Evolutionary conservation across 2,113 vertebrate species (phyloP), one percentile per base, ranked within the genome.

Genomic region (Carassius carassius): DNA sequence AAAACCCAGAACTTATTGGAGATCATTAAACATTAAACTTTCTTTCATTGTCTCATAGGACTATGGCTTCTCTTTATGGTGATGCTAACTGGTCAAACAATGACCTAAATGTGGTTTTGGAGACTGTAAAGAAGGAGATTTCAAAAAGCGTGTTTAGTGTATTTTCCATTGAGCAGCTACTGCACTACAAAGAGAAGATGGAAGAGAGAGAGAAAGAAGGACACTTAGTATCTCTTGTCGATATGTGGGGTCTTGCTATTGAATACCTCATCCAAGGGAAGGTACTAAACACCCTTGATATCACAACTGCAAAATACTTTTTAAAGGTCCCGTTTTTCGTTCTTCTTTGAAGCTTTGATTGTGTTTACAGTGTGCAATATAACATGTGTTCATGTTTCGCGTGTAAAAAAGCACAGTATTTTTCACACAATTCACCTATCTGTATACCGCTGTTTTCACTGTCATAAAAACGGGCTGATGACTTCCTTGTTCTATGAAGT

Each of bases 191-290:
- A 9, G 82, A 92, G 86, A 94, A 96, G 84, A 85, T 96, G 84
- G 82, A 86, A 41, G 37, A 88, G 12, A 93, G 92, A 89, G 91
- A 93, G 73, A 87, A 75, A 0, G 87, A 87, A 0, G 94, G 95
- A 23, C 89, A 88, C 25, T 85, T 72, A 0, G 87, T 90, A 81
- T 95, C 95, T 63, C 90, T 94, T 49, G 88, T 95, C 0, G 95
- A 97, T 84, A 85, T 96, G 65, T 96, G 93, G 93, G 95, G 95
- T 23, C 95, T 97, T 81, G 83, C 95, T 44, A 65, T 96, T 13
- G 96, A 98, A 60, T 94, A 96, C 65, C 91, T 96, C 70, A 90
- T 97, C 2, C 91, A 95, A 69, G 94, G 94, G 81, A 92, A 95
- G 95, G 97, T 76, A 76, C n/a, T 13, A 5, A 23, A 23, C 17